Evolutionary conservation across 1,140 invertebrate species (phyloP).

Genomic region (Drosophila truncata): DNA sequence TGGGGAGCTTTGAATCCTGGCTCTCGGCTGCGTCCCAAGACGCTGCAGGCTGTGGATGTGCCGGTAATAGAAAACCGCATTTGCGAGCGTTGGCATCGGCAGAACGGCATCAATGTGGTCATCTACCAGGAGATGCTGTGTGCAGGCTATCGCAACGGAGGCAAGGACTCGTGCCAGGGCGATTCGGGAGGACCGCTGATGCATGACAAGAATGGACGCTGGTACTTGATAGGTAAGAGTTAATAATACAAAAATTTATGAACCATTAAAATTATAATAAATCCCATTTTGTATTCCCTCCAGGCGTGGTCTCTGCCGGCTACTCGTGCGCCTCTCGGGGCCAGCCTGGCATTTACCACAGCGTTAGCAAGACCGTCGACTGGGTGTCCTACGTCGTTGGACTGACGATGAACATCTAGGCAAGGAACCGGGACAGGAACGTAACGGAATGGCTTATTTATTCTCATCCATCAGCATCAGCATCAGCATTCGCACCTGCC

Average conservation of each 20-base stretch:
- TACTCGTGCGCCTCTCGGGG: constrained; percentile 96
- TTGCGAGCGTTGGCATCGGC: constrained; percentile 93
- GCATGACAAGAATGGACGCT: constrained; percentile 93
- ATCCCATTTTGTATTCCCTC: background rate
- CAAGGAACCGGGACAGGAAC: constrained; percentile 9
- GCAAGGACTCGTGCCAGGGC: constrained; percentile 91
- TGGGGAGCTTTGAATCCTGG: constrained; percentile 96
- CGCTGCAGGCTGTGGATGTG: constrained; percentile 96
- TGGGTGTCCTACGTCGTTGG: constrained; percentile 92
- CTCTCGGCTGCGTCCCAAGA: constrained; percentile 94
- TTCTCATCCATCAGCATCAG: constrained; percentile 33
- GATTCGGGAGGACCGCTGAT: constrained; percentile 96
- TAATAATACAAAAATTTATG: background rate
- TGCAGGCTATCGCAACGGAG: constrained; percentile 96
- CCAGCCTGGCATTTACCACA: constrained; percentile 97
- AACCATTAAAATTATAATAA: background rate
- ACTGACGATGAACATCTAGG: constrained; percentile 78
- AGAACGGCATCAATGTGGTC: constrained; percentile 95
- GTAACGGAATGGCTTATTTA: constrained; percentile 31
- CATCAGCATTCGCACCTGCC: constrained; percentile 33
- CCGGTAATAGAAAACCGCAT: constrained; percentile 95
- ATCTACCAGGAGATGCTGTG: constrained; percentile 99
- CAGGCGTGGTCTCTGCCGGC: constrained; percentile 95
- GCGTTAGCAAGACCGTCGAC: constrained; percentile 96
- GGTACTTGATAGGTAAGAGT: constrained; percentile 91